A percentile compares a stretch with the other conserved stretches of the same genome.
Conservation (phyloP, 2,113 vertebrate genomes). For the Neolamprologus toae region DNA sequence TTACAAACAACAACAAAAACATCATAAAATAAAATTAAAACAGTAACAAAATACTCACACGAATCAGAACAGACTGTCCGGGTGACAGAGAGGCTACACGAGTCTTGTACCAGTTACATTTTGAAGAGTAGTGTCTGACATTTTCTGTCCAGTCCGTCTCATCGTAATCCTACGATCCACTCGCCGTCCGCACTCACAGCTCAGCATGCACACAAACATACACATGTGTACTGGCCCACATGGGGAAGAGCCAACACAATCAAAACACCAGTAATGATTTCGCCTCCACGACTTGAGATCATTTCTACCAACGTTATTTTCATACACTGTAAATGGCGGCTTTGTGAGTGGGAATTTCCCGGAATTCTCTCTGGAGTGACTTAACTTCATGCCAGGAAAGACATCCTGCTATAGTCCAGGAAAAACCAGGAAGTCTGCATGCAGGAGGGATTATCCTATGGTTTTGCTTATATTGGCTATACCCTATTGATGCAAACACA, state of each 20-base stretch:
- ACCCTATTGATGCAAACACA: neutral
- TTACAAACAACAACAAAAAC: constrained; percentile 24
- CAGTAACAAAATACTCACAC: constrained; percentile 47
- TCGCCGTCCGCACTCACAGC: neutral
- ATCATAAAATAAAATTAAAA: constrained; percentile 50
- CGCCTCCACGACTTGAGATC: neutral
- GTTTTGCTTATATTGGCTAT: constrained; percentile 18
- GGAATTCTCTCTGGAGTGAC: neutral
- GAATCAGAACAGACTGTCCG: constrained; percentile 18
- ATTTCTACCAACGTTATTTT: neutral
- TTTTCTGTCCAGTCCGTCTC: constrained; percentile 16
- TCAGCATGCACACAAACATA: constrained; percentile 21
- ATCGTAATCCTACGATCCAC: constrained; percentile 2
- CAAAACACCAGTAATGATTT: neutral
- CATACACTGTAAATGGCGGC: neutral
- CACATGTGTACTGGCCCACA: neutral
- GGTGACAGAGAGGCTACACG: constrained; percentile 37
- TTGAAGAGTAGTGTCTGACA: constrained; percentile 29
- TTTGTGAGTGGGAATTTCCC: neutral
- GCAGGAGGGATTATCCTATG: neutral
- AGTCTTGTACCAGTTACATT: constrained; percentile 28
- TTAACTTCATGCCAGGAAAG: neutral
- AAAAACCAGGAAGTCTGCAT: neutral
- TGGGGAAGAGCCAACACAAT: constrained; percentile 18
- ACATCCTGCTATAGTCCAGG: neutral